These are phyloP conservation scores for Gnathonemus echidnorhynchus DNA, from an alignment of 2,113 vertebrate species.

Conservation along the genomic window DNA sequence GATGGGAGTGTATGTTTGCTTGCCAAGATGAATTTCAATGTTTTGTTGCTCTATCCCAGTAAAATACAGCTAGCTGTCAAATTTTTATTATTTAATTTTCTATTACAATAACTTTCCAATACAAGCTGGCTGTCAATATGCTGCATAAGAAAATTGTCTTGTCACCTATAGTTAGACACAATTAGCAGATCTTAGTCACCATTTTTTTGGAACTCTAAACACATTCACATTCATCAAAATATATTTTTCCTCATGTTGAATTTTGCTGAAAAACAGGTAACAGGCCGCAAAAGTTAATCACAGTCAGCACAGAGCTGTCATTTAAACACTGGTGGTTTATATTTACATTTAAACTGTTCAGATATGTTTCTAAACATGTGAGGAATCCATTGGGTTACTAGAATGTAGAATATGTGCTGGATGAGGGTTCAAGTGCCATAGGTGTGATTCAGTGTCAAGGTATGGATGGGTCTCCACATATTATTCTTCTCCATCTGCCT, in stretches of 20 bases:
- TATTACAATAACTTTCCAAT: not conserved
- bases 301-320: not conserved
- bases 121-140: not conserved
- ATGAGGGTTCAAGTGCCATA: not conserved
- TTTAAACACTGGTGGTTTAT: not conserved
- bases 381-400: not conserved
- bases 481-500: not conserved
- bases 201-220: not conserved
- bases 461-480: not conserved
- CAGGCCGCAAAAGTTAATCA: not conserved
- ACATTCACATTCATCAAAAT: not conserved
- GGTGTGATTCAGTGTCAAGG: not conserved
- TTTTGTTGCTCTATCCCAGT: not conserved
- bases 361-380: not conserved
- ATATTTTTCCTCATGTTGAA: not conserved
- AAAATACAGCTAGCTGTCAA: not conserved
- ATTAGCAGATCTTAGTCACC: not conserved
- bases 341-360: not conserved
- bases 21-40: not conserved
- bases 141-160: not conserved
- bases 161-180: not conserved
- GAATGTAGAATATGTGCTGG: not conserved
- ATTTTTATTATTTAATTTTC: not conserved
- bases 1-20: not conserved
- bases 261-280: not conserved